Base-by-base conservation (phyloP, 2,888 invertebrate species). In the Synergus japonicus region DNA sequence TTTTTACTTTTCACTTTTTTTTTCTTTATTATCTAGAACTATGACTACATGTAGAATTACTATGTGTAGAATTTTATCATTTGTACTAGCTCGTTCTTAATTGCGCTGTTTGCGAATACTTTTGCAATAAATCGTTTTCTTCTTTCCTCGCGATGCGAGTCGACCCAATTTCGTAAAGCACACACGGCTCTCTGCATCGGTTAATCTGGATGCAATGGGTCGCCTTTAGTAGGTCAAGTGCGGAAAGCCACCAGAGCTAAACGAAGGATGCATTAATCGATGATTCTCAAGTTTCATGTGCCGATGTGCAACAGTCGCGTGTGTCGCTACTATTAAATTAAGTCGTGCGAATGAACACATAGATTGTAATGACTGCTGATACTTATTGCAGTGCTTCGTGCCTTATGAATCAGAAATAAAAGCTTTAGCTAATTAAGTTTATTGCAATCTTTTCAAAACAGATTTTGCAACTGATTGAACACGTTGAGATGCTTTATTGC, bases 181-280 rank as follows among this genome's bases (percentile, higher is more conserved):
- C 73, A 73, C 37, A 37, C n/a, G 37, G 49, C 37, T 73, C 37
- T 54, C 54, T 54, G 41, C 54, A 29, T 73, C 54, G 54, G 54
- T 73, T 73, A 73, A 73, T 73, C 54, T 73, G 29, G 73, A 54
- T 73, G 49, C 73, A 73, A 43, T 66, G 66, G 66, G 18, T 18
- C 43, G 49, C 49, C 54, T 73, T 73, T 73, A 73, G 49, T 73
- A 54, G 73, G 73, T 73, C 73, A 73, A 73, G 73, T 73, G 73
- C 73, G 73, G 29, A 73, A 73, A 54, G 49, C 54, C 54, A 73
- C 54, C 54, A 49, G n/a, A 54, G 73, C 73, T 73, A 73, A 73
- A 73, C 54, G 37, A 73, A 54, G 54, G 29, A 73, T 54, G 54
- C 73, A 73, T 49, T 73, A 73, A 73, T 73, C 73, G 46, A 73